Conservation (phyloP, 2,888 invertebrate species). For the Taenaris catops region DNA sequence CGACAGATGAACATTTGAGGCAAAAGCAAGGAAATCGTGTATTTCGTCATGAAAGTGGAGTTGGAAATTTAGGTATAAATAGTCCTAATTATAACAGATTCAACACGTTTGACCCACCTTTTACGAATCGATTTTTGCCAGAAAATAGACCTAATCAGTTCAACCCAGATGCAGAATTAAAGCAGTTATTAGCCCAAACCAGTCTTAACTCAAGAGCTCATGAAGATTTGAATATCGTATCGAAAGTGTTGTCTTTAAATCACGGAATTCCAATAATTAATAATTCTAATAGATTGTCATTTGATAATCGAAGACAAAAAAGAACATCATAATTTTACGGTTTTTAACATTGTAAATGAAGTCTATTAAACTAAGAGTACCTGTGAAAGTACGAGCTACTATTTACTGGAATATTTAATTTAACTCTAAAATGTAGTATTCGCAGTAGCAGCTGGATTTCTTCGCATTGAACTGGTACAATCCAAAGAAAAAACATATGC, state of each 20-base stretch:
- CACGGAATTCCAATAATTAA: slow-evolving; percentile 82
- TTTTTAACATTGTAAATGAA: not conserved
- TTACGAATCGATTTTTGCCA: slow-evolving; percentile 50
- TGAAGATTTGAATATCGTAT: slow-evolving; percentile 90
- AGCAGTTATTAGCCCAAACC: slow-evolving; percentile 82
- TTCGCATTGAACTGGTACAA: not conserved
- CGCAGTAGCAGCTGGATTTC: slow-evolving; percentile 3
- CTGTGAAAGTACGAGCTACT: slow-evolving; percentile 14
- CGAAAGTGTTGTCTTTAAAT: slow-evolving; percentile 89
- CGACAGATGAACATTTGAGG: slow-evolving; percentile 41
- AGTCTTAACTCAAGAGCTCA: slow-evolving; percentile 82
- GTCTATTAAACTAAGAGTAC: slow-evolving; percentile 11
- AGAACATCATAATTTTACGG: slow-evolving; percentile 30
- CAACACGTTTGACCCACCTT: slow-evolving; percentile 46
- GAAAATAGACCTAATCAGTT: slow-evolving; percentile 52
- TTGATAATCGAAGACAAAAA: slow-evolving; percentile 60
- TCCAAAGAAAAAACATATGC: slow-evolving; percentile 7
- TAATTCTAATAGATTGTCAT: slow-evolving; percentile 58
- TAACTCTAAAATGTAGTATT: not conserved
- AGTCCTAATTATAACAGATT: slow-evolving; percentile 53
- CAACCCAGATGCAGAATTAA: slow-evolving; percentile 78
- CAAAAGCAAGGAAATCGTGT: slow-evolving; percentile 63
- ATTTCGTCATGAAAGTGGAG: slow-evolving; percentile 78
- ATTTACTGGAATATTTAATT: not conserved
- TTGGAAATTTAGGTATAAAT: slow-evolving; percentile 83